phyloP scores from a whole-genome alignment of 1,140 invertebrate genomes.

The Euschistus heros region DNA sequence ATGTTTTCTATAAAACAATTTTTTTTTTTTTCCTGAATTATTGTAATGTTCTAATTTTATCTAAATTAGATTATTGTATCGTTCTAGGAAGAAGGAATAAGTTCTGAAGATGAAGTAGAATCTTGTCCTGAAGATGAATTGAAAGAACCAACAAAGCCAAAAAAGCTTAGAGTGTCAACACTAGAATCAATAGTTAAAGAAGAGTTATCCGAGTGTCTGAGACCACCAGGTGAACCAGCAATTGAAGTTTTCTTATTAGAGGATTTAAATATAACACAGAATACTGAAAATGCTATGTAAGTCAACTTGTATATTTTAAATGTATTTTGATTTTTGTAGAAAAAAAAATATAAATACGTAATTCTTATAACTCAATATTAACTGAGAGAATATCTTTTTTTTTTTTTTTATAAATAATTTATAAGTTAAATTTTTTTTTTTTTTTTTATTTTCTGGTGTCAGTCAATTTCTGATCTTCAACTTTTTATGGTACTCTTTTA shows the following conservation, averaged over 20 bases:
- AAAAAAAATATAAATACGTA: too few relatives aligned
- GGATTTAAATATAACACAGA: not conserved
- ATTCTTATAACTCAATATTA: too few relatives aligned
- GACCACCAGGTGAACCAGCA: slow-evolving; percentile 40
- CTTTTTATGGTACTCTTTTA: too few relatives aligned
- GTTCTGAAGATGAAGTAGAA: not conserved
- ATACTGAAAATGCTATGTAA: not conserved
- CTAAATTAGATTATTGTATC: too few relatives aligned
- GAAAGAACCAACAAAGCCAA: slow-evolving; percentile 9
- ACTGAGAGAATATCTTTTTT: too few relatives aligned
- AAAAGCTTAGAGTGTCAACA: slow-evolving; percentile 23
- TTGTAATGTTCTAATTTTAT: too few relatives aligned
- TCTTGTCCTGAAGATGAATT: not conserved
- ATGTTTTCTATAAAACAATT: too few relatives aligned
- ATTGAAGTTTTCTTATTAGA: slow-evolving; percentile 28
- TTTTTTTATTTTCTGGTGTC: too few relatives aligned
- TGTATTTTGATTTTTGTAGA: not conserved
- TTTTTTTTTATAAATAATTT: too few relatives aligned
- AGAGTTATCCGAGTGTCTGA: slow-evolving; percentile 36
- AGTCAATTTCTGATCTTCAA: too few relatives aligned
- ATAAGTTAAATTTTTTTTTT: too few relatives aligned
- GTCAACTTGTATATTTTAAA: not conserved
- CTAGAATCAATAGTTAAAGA: slow-evolving; percentile 31
- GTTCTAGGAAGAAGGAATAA: slow-evolving; percentile 6
- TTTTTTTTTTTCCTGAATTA: too few relatives aligned